Evolutionary conservation across 2,888 invertebrate species (phyloP), one percentile per base, ranked within the genome.

Genomic region (Mantis religiosa): DNA sequence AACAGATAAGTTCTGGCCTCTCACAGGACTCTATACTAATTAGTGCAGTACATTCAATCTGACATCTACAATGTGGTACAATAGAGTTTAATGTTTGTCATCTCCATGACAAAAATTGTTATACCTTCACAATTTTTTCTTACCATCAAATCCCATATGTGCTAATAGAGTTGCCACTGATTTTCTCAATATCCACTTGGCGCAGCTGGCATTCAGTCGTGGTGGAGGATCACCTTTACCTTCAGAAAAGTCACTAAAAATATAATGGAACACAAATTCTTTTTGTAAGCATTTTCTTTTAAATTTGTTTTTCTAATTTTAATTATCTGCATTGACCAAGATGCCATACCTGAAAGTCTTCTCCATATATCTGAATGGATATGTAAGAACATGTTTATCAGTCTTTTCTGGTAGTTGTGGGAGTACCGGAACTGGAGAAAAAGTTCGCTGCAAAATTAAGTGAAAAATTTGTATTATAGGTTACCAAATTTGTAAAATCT

Each of bases 101-200:
- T n/a, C n/a, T n/a, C n/a, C n/a, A n/a, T n/a, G n/a, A n/a, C n/a
- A n/a, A n/a, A n/a, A n/a, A n/a, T n/a, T n/a, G n/a, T n/a, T n/a
- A n/a, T n/a, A n/a, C n/a, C n/a, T n/a, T n/a, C 3, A 30, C 41
- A 41, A 41, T 41, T 12, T 41, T 12, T 81, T 84, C 89, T 90
- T 92, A 93, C 93, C 94, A 92, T 94, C 94, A 92, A 93, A 95
- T 89, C 95, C 95, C 89, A 94, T 93, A 90, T 95, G 95, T 81
- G 94, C 94, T 90, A 94, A 92, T 90, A 95, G 91, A 87, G 93
- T 92, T 82, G 93, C 93, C n/a, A 94, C 93, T 87, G 93, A 92
- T 91, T 95, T 94, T 83, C 92, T 93, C 87, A 95, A 91, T 88
- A 94, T 91, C 89, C 93, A 91, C 90, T 92, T 92, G 8, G 92